Conservation (phyloP, 2,113 vertebrate species). For the Elgaria multicarinata region DNA sequence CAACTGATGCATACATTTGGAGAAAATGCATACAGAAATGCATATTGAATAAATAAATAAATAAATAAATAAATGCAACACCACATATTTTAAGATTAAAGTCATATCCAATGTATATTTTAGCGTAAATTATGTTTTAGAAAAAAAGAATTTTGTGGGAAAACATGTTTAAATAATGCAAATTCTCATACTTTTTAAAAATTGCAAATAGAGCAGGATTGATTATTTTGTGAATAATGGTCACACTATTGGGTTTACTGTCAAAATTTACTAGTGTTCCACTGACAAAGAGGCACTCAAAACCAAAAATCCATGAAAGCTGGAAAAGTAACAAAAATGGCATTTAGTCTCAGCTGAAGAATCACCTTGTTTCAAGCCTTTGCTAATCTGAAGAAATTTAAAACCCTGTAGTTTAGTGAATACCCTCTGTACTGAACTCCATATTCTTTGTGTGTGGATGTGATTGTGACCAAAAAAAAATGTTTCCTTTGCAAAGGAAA, state of each 20-base stretch:
- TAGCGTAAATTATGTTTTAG: too few species aligned
- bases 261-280: not conserved
- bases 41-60: too few species aligned
- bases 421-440: not conserved
- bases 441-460: not conserved
- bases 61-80: too few species aligned
- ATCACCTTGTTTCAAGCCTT: not conserved
- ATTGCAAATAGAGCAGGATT: too few species aligned
- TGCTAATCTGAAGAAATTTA: not conserved
- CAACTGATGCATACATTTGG: too few species aligned
- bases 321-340: not conserved
- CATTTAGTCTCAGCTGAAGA: not conserved
- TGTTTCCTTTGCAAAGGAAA: not conserved
- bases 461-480: not conserved
- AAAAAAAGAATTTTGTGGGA: too few species aligned
- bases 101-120: too few species aligned
- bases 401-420: not conserved
- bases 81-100: too few species aligned
- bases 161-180: too few species aligned
- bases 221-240: not conserved
- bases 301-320: not conserved
- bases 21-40: too few species aligned
- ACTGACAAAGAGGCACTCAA: not conserved
- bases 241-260: not conserved
- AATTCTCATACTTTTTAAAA: too few species aligned